Evolutionary conservation across 2,888 invertebrate genomes (phyloP), one percentile per base, ranked within the genome.

Genomic region (Alsophila aescularia): DNA sequence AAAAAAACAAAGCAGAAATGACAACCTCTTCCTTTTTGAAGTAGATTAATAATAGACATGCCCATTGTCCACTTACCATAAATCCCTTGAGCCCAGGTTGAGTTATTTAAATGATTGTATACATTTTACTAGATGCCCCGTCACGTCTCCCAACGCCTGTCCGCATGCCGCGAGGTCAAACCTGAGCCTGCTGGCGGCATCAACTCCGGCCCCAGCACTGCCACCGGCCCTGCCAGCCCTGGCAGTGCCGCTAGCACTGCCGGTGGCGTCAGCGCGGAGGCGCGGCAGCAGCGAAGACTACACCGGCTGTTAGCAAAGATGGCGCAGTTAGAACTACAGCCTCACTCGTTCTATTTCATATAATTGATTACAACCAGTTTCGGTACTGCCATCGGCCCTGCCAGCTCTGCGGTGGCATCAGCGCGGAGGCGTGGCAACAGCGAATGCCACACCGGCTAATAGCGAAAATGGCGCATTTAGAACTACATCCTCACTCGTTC

Each of bases 281-380:
- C 89, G n/a, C 80, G 85, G 9, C 87, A 85, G 0, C 91, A 90
- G 61, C 95, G 96, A 67, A 98, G 98, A 96, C 92, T 99, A 51
- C 97, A 98, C 84, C 93, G 98, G 43, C 93, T 99, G 58, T 97
- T 99, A 81, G 98, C 99, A 81, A 99, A 99, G 93, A 98, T 99
- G 96, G 98, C 98, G 4, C 99, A 99, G 90, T 96, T 98, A 49
- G 99, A 99, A 49, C 67, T 91, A 54, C 91, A 91, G 54, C 90
- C 90, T 18, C 85, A 86, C 51, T 83, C 81, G 37, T 90, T 90
- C 73, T 90, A 90, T 68, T 87, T 87, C 52, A 88, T 89, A 43
- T 90, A 82, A 70, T n/a, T 27, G 29, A 8, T 2, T n/a, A 1
- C 9, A 8, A 3, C 0, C 3, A 8, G 2, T 1, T 10, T 29